A percentile compares a stretch with the other conserved stretches of the same genome.
These are phyloP conservation scores for Drosophila bunnanda DNA, from an alignment of 2,888 invertebrate species.

Conservation along the genomic window DNA sequence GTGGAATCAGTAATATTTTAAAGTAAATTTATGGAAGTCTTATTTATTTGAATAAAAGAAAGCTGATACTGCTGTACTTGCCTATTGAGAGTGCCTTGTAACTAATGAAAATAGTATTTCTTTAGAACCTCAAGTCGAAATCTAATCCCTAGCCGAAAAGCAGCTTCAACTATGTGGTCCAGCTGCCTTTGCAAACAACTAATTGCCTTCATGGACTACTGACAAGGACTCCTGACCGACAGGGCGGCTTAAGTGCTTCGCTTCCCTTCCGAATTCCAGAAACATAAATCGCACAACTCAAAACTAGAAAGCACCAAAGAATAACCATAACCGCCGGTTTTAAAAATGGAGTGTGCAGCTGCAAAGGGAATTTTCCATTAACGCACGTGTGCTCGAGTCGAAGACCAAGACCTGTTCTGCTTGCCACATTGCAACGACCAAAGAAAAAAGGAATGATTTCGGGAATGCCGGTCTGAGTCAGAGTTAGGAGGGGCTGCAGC, in stretches of 20 bases:
- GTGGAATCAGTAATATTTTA: not conserved
- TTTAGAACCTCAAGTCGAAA: not conserved
- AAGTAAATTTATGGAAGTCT: too few species aligned
- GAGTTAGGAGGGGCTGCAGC: slow-evolving; percentile 24
- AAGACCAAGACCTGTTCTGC: slow-evolving; percentile 26
- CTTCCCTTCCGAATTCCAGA: slow-evolving; percentile 1
- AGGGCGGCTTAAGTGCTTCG: slow-evolving; percentile 16
- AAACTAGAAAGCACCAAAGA: slow-evolving; percentile 25
- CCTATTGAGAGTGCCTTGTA: not conserved
- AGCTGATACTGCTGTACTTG: not conserved
- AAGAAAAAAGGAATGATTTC: slow-evolving; percentile 7
- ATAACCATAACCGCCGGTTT: slow-evolving; percentile 27
- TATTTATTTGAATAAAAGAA: not conserved
- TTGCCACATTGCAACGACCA: slow-evolving; percentile 22
- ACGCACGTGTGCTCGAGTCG: slow-evolving; percentile 34
- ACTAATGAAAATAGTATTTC: not conserved
- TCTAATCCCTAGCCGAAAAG: not conserved
- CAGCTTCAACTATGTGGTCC: slow-evolving; percentile 8
- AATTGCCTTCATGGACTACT: slow-evolving; percentile 9
- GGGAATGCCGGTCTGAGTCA: slow-evolving; percentile 17
- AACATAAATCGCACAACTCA: slow-evolving; percentile 11
- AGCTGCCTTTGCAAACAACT: not conserved
- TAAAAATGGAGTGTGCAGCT: slow-evolving; percentile 9
- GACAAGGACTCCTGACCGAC: not conserved
- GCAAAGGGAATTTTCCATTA: slow-evolving; percentile 48